These are phyloP conservation scores for Bombus vancouverensis DNA, from an alignment of 1,140 invertebrate genomes.

Conservation along the genomic window DNA sequence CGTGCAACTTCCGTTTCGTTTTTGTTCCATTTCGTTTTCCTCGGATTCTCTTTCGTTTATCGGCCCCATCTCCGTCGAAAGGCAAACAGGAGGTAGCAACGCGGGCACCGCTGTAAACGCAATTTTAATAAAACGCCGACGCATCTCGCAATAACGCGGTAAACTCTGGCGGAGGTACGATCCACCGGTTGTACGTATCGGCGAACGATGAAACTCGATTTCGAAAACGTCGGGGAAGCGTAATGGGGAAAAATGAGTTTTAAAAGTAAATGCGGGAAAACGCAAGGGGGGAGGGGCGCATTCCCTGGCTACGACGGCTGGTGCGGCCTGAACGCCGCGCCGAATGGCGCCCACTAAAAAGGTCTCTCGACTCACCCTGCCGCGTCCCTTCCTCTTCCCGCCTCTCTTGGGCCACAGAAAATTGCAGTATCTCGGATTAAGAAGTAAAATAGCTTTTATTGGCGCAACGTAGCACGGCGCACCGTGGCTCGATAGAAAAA, in stretches of 20 bases:
- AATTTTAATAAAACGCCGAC: slow-evolving; percentile 30
- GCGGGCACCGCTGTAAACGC: not conserved
- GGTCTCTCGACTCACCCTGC: not conserved
- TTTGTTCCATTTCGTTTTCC: not conserved
- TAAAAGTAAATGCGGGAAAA: slow-evolving; percentile 37
- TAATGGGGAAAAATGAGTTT: slow-evolving; percentile 46
- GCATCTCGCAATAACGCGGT: not conserved
- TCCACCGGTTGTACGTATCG: slow-evolving; percentile 20
- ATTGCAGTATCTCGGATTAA: slow-evolving; percentile 63
- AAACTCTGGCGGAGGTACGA: not conserved
- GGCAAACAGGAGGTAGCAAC: not conserved
- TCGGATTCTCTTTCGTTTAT: not conserved
- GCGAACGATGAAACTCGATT: slow-evolving; percentile 44
- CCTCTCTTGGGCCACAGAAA: slow-evolving; percentile 33
- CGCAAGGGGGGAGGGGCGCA: not conserved
- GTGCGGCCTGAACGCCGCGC: not conserved
- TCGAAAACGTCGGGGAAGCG: slow-evolving; percentile 31
- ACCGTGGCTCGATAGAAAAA: slow-evolving; percentile 56
- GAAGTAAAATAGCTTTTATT: slow-evolving; percentile 69
- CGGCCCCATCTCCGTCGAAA: not conserved
- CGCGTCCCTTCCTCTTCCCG: not conserved
- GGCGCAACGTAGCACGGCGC: slow-evolving; percentile 46
- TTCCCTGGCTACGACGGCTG: not conserved
- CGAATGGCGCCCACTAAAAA: slow-evolving; percentile 27
- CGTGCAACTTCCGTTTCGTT: not conserved